These are phyloP conservation scores for Penaeus japonicus DNA, from an alignment of 1,140 invertebrate genomes.

Conservation along the genomic window DNA sequence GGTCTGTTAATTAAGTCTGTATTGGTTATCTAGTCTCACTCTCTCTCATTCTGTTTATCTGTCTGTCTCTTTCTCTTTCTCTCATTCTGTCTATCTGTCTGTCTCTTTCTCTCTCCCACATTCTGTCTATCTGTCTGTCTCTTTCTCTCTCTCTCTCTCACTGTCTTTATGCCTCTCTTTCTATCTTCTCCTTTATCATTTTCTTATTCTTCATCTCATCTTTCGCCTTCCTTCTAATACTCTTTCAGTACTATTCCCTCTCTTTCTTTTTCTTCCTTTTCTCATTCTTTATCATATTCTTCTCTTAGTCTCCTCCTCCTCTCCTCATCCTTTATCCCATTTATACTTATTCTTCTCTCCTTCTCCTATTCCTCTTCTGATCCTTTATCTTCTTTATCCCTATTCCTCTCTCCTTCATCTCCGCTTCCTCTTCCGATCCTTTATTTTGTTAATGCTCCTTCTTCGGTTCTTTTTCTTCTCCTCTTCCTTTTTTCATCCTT, in stretches of 20 bases:
- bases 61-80: too few species aligned
- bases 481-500: too few species aligned
- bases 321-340: neutral
- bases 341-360: neutral
- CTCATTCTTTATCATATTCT: neutral
- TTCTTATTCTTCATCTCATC: conserved; percentile 17
- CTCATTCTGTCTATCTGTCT: too few species aligned
- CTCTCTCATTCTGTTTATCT: neutral
- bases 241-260: too few species aligned
- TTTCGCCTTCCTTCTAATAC: neutral
- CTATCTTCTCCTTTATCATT: neutral
- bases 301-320: neutral
- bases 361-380: neutral
- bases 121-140: too few species aligned
- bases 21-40: neutral
- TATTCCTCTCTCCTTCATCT: too few species aligned
- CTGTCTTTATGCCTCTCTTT: conserved; percentile 14
- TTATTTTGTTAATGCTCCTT: too few species aligned
- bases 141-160: neutral
- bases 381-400: neutral
- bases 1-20: too few species aligned
- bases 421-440: too few species aligned
- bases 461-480: too few species aligned
- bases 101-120: too few species aligned
- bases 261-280: too few species aligned